Evolutionary conservation across 2,797 vertebrate species (phyloP), one percentile per base, ranked within the genome.

Genomic region (Poliocrania exsul): DNA sequence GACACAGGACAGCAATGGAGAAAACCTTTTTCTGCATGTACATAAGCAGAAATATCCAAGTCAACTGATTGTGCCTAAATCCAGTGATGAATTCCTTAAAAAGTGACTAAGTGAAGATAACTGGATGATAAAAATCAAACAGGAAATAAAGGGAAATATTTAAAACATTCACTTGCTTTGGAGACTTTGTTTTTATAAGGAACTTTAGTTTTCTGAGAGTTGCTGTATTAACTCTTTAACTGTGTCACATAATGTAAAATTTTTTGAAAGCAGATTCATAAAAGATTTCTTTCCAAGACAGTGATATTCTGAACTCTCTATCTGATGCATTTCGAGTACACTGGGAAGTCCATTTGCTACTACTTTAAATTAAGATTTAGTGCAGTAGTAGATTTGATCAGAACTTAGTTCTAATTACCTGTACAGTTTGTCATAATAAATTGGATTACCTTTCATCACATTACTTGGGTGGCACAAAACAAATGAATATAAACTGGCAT

Each of bases 381-480:
- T 67, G 38, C 47, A 83, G 42, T 18, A 67, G 81, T 51, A 88
- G 56, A 74, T 77, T 73, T 83, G 77, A 73, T 92, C 57, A 66
- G 69, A 94, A 72, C 31, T 60, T 72, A 25, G 35, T 67, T 93
- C 88, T 96, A 96, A 95, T 93, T 96, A 91, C 54, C 82, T 93
- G 74, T 13, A n/a, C 5, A 54, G 37, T 79, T 92, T 88, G 67
- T 92, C 86, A 74, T 46, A 81, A 79, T 83, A 78, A 92, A 93
- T 86, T 74, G 79, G 46, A 72, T 86, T 96, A 35, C 24, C 12
- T 95, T 94, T 75, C 80, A 82, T 86, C 67, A 73, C 47, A 28
- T 49, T 54, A 33, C 23, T 72, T 78, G 58, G 73, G 35, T 62
- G 53, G 64, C 73, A 88, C 17, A 49, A 91, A 92, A 65, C 54